Evolutionary conservation across 2,797 vertebrate species (phyloP).

Genomic region (Pseudochirops corinnae): DNA sequence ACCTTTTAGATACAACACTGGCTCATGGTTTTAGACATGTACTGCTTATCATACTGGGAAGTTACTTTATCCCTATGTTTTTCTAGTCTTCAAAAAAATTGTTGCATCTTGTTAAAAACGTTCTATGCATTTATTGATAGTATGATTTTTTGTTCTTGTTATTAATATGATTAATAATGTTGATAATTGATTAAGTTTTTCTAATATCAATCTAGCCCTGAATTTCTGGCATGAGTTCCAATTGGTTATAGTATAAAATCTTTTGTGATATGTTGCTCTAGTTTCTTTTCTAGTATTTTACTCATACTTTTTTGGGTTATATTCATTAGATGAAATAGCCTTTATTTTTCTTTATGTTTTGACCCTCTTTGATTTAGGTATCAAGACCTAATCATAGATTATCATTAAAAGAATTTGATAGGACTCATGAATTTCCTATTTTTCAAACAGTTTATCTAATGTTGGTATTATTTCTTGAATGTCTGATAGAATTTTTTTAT

Average conservation of each 20-base stretch:
- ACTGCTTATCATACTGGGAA: background rate
- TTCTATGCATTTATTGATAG: background rate
- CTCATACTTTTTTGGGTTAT: background rate
- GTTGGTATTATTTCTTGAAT: background rate
- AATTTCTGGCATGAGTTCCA: background rate
- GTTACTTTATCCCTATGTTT: background rate
- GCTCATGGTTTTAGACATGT: no score
- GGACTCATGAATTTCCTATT: background rate
- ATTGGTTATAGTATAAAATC: background rate
- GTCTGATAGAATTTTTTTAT: background rate
- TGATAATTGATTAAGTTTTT: background rate
- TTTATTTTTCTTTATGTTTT: background rate
- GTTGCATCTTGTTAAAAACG: background rate
- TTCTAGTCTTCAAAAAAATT: background rate
- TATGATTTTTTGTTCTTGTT: background rate
- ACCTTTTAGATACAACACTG: no score
- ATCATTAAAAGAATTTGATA: background rate
- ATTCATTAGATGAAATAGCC: background rate
- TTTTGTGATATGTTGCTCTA: background rate
- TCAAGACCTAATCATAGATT: background rate
- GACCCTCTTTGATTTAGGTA: background rate
- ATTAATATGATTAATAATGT: background rate
- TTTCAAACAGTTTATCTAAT: background rate
- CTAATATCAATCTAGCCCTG: background rate
- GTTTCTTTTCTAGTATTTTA: background rate